Evolutionary conservation across 2,113 vertebrate genomes (phyloP), one percentile per base, ranked within the genome.

Genomic region (Semnornis frantzii): DNA sequence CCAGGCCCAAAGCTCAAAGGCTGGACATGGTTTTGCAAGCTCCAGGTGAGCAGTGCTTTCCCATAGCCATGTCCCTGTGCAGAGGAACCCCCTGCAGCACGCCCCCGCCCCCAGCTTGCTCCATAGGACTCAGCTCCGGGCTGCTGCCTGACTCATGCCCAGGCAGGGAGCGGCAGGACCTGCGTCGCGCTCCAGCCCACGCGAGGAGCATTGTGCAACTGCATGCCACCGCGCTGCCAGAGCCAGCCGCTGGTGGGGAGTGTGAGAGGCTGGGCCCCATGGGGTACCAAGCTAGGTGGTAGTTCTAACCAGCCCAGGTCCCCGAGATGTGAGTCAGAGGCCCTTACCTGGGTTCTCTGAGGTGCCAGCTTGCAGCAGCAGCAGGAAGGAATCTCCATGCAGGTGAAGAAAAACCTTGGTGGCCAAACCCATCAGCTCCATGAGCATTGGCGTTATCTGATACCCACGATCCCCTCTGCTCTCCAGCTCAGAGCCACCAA

Each of bases 181-280:
- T 58, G 89, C 84, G 5, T 93, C 33, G 63, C 42, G 2, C 93
- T 68, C 84, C 77, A 54, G 76, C 95, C 95, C 95, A 96, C 93
- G 50, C 78, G 2, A 68, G 77, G 82, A 71, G 8, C 7, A 14
- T 96, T 96, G 87, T 92, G 96, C 87, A 96, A 96, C 64, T 21
- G 3, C 11, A 18, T 87, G 89, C 66, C 87, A 75, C 33, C 0
- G 3, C 4, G 0, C 63, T 62, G 63, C 33, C 0, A 0, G 58
- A 73, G 78, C 84, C 12, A 10, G 55, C 74, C 62, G 76, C 50
- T 0, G 4, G 8, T 15, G 69, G 6, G 17, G 54, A 46, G 65
- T 10, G 30, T 5, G 63, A 39, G 50, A 30, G 14, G n/a, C 33
- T 62, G 75, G 50, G 5, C 24, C 21, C 59, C 5, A 1, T 12